Evolutionary conservation across 2,888 invertebrate genomes (phyloP).

Genomic region (Hedychridium roseum): DNA sequence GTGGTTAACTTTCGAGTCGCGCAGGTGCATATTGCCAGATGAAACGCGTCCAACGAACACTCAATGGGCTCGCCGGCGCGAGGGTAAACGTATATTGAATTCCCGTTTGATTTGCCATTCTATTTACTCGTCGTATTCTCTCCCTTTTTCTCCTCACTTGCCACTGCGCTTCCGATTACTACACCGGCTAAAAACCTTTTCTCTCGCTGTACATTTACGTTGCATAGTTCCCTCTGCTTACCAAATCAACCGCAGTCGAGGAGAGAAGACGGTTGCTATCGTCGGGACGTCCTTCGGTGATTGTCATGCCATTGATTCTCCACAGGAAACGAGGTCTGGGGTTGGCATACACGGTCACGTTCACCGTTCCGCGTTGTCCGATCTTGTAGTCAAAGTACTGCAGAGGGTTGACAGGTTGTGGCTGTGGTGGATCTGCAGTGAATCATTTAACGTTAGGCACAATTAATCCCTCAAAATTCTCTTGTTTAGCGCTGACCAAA

Average conservation of each 20-base stretch:
- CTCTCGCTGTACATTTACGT: neutral
- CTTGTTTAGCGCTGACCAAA: too few species aligned
- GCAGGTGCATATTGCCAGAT: conserved; percentile 23
- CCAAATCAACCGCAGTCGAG: conserved; percentile 64
- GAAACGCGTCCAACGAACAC: conserved; percentile 24
- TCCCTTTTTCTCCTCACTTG: neutral
- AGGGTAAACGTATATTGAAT: conserved; percentile 40
- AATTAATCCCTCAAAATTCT: neutral
- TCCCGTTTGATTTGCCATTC: conserved; percentile 30
- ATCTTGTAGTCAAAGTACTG: conserved; percentile 79
- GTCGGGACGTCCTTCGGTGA: conserved; percentile 67
- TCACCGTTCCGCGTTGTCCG: conserved; percentile 75
- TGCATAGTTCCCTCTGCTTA: conserved; percentile 38
- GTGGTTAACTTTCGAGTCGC: conserved; percentile 27
- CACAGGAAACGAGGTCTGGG: conserved; percentile 77
- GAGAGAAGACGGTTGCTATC: conserved; percentile 65
- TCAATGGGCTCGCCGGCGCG: conserved; percentile 21
- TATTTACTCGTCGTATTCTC: conserved; percentile 1
- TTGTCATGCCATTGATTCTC: conserved; percentile 69
- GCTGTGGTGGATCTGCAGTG: conserved; percentile 71
- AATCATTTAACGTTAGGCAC: neutral
- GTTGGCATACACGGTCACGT: conserved; percentile 77
- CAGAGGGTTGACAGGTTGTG: too few species aligned
- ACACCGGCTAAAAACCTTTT: too few species aligned
- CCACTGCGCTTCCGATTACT: too few species aligned